Conservation (phyloP, 1,140 invertebrate species). For the Nilaparvata lugens region DNA sequence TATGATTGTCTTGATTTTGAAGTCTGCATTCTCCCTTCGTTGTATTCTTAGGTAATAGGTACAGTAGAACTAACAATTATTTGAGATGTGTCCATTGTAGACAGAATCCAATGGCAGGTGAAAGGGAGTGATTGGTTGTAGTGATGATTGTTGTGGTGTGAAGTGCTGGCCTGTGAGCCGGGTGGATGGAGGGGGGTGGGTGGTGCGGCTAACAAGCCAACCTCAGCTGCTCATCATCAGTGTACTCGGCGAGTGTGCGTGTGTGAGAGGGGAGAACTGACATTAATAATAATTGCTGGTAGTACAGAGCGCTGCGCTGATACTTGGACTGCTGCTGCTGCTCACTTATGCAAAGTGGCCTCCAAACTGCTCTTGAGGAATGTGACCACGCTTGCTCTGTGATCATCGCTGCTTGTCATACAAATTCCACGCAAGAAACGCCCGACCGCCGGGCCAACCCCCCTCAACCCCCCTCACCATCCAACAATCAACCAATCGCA, state of each 20-base stretch:
- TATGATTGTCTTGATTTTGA: too few species aligned
- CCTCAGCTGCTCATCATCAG: too few species aligned
- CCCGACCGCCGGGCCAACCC: background rate
- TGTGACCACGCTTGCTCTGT: background rate
- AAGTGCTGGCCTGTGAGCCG: background rate
- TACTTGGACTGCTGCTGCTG: background rate
- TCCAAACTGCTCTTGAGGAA: background rate
- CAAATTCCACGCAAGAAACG: too few species aligned
- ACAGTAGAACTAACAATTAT: too few species aligned
- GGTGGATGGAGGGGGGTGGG: background rate
- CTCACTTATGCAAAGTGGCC: slow-evolving; percentile 2
- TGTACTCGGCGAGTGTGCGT: background rate
- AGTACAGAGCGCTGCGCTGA: background rate
- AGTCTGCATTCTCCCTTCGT: too few species aligned
- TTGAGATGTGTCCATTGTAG: too few species aligned
- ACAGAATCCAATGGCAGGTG: too few species aligned
- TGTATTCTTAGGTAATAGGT: too few species aligned
- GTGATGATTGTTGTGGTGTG: too few species aligned
- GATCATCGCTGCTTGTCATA: background rate
- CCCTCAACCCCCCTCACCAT: background rate
- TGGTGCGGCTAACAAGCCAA: background rate
- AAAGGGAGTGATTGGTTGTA: too few species aligned
- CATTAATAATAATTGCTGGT: slow-evolving; percentile 2
- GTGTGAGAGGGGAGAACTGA: background rate
- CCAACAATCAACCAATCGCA: too few species aligned